Evolutionary conservation across 1,140 invertebrate species (phyloP), one percentile per base, ranked within the genome.

Genomic region (Myzus persicae): DNA sequence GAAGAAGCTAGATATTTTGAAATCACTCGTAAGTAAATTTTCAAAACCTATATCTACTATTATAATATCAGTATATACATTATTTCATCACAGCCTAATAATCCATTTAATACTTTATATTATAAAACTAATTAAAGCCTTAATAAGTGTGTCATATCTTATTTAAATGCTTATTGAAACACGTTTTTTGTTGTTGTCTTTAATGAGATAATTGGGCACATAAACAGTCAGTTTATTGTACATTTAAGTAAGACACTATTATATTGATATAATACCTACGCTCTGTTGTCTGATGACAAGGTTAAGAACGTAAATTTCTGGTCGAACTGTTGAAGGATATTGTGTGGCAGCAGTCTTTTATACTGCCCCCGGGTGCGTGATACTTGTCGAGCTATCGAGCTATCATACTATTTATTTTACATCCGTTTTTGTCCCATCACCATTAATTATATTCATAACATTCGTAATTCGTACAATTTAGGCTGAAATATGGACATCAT

Each of bases 1-100:
- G 98, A 99, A 94, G 99, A 99, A 95, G 98, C 98, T 0, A 96
- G 96, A 94, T 99, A 97, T 95, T 99, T 99, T 95, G 98, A 99
- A 94, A 97, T 99, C 93, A 96, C 97, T 93, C 97, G 98, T 98
- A 96, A 97, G 97, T 97, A 93, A 40, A 90, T 89, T 24, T 3
- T n/a, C 0, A 51, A 87, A 48, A 87, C 0, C 31, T 9, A n/a
- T 22, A 87, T 85, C 14, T 44, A 84, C 24, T 40, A 84, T 84
- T 24, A 40, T 84, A 82, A 0, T 8, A 38, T 82, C 48, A 51
- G 8, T 84, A 84, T 9, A 84, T 40, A 42, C 24, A n/a, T 24
- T 85, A 40, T 42, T 44, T 85, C 2, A 14, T n/a, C 14, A 31
- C 26, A 31, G 84, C 24, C 31, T 85, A 85, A 44, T 40, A 42